A percentile compares a stretch with the other conserved stretches of the same genome.
Evolutionary conservation across 2,888 invertebrate genomes (phyloP).

Genomic region (Spatulosminthurus flaviceps): DNA sequence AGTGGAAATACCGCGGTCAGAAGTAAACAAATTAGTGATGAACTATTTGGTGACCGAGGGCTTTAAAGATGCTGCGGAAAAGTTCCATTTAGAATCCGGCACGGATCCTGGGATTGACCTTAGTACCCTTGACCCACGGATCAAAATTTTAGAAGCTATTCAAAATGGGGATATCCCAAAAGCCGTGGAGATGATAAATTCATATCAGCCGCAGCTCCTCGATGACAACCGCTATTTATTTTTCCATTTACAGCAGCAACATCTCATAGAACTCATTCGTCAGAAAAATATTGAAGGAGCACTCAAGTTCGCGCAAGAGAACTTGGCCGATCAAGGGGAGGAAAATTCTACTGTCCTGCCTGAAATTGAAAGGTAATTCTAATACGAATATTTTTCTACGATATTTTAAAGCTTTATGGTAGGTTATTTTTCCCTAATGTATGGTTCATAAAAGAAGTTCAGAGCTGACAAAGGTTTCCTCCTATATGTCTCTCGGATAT

Average conservation of each 20-base stretch:
- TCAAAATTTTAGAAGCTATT: conserved; percentile 91
- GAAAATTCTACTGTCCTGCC: conserved; percentile 73
- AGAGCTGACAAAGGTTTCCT: too few species aligned
- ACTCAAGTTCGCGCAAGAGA: conserved; percentile 87
- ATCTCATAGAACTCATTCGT: conserved; percentile 86
- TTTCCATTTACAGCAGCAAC: conserved; percentile 94
- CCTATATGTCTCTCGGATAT: too few species aligned
- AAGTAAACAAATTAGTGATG: conserved; percentile 98
- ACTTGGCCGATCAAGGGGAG: conserved; percentile 88
- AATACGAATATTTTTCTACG: too few species aligned
- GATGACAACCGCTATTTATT: conserved; percentile 95
- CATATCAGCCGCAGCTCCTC: conserved; percentile 90
- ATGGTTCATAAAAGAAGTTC: too few species aligned
- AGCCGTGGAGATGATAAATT: conserved; percentile 92
- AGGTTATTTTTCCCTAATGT: too few species aligned
- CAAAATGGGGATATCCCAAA: conserved; percentile 91
- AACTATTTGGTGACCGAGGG: conserved; percentile 97
- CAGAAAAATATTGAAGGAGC: conserved; percentile 87
- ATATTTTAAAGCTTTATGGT: too few species aligned
- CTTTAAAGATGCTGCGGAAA: conserved; percentile 96
- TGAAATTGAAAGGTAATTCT: conserved; percentile 68
- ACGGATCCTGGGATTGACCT: conserved; percentile 80
- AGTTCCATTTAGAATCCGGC: conserved; percentile 94
- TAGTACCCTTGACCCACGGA: conserved; percentile 88
- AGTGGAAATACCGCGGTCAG: conserved; percentile 84